Conservation (phyloP, 2,113 vertebrate genomes). For the Chascanopsetta lugubris region DNA sequence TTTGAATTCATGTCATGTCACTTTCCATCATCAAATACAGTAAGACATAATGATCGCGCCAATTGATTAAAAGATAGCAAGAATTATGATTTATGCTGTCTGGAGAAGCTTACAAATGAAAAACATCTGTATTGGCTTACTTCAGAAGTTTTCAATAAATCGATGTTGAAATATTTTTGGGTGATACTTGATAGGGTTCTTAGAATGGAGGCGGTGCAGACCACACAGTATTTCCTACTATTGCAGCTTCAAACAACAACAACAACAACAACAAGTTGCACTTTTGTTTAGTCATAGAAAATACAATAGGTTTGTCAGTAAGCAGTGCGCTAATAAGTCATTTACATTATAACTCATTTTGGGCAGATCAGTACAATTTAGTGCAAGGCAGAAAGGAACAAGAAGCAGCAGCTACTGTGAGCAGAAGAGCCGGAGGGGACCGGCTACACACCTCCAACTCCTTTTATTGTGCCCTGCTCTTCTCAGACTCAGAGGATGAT, state of each 20-base stretch:
- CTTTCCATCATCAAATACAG: too few species aligned
- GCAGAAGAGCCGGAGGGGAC: neutral
- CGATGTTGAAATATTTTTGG: neutral
- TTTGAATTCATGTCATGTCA: too few species aligned
- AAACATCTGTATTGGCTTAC: neutral
- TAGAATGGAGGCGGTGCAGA: too few species aligned
- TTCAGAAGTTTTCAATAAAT: neutral
- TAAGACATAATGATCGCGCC: too few species aligned
- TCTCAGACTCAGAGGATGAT: neutral
- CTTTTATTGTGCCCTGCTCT: neutral
- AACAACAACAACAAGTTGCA: neutral
- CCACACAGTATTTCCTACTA: too few species aligned
- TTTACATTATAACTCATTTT: neutral
- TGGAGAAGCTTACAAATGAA: neutral
- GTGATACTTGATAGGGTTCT: neutral
- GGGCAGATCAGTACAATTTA: neutral
- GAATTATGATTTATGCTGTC: neutral
- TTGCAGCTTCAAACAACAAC: too few species aligned
- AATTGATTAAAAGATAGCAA: neutral
- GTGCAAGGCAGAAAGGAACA: neutral
- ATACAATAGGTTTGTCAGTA: neutral
- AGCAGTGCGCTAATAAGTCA: neutral
- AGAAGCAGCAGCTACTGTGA: neutral
- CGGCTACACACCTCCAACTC: neutral
- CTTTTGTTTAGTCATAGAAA: neutral